These are phyloP conservation scores for Belgica antarctica DNA, from an alignment of 2,888 invertebrate genomes.

Conservation along the genomic window DNA sequence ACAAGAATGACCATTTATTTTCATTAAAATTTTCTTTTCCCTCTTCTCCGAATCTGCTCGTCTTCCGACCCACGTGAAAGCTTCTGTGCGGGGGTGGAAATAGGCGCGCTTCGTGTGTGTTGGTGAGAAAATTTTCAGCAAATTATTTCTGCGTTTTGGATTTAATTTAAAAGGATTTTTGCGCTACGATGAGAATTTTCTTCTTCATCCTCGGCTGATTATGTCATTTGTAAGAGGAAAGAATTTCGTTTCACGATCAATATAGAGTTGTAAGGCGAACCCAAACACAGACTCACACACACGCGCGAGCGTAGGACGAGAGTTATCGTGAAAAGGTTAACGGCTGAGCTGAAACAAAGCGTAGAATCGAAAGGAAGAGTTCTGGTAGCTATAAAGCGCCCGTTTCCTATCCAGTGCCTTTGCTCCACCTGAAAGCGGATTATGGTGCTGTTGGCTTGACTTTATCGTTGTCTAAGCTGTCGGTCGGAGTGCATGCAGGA, in stretches of 20 bases:
- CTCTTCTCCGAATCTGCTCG: background rate
- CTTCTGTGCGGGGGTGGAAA: background rate
- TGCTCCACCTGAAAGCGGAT: background rate
- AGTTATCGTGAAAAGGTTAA: slow-evolving; percentile 23
- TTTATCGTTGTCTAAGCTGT: background rate
- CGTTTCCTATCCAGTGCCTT: too few species aligned
- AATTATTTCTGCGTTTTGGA: too few species aligned
- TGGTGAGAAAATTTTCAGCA: too few species aligned
- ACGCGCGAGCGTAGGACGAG: background rate
- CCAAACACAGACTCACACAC: slow-evolving; percentile 6
- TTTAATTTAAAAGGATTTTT: background rate
- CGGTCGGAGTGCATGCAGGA: background rate
- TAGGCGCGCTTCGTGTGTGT: too few species aligned
- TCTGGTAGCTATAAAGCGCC: too few species aligned
- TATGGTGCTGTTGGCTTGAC: slow-evolving; percentile 3
- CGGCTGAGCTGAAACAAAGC: slow-evolving; percentile 1
- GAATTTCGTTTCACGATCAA: slow-evolving; percentile 18
- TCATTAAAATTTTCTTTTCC: slow-evolving; percentile 30
- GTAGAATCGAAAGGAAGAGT: background rate
- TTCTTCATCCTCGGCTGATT: slow-evolving; percentile 4
- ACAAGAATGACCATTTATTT: slow-evolving; percentile 41
- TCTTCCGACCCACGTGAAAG: background rate
- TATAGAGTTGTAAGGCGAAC: background rate
- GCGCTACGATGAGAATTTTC: background rate
- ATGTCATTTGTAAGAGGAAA: slow-evolving; percentile 12